These are phyloP conservation scores for Gambelia wislizenii DNA, from an alignment of 2,797 vertebrate genomes.

Conservation along the genomic window DNA sequence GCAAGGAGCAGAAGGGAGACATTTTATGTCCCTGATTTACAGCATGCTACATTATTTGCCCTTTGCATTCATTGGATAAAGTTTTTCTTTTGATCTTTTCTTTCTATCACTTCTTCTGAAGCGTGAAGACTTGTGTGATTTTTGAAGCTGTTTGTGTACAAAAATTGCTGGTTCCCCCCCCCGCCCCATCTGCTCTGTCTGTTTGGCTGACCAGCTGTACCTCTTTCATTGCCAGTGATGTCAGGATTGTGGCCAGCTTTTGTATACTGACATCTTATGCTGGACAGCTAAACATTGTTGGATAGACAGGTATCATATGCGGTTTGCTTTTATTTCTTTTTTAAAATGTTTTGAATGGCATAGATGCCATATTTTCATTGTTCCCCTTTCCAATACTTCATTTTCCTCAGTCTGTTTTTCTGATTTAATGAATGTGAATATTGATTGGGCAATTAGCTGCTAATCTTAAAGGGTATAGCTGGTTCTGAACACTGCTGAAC, in stretches of 20 bases:
- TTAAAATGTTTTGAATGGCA: background rate
- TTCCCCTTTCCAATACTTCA: background rate
- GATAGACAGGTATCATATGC: background rate
- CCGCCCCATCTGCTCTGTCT: background rate
- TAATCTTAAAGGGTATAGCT: background rate
- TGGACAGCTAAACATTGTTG: background rate
- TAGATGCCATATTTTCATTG: background rate
- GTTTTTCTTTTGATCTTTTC: constrained; percentile 11
- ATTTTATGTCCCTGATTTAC: background rate
- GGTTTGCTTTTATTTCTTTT: background rate
- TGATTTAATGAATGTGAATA: background rate
- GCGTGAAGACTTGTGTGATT: background rate
- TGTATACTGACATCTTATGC: background rate
- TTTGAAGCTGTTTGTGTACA: constrained; percentile 12
- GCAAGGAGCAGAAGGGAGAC: constrained; percentile 1
- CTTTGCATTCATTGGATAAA: constrained; percentile 6
- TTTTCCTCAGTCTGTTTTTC: background rate
- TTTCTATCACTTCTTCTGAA: background rate
- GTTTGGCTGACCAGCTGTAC: constrained; percentile 15
- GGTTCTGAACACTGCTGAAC: background rate
- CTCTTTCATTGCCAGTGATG: accelerated
- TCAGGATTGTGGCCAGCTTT: background rate
- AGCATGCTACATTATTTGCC: background rate
- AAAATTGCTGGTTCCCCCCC: background rate
- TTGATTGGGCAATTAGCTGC: background rate